Conservation (phyloP, 1,140 invertebrate genomes). For the Manduca sexta region DNA sequence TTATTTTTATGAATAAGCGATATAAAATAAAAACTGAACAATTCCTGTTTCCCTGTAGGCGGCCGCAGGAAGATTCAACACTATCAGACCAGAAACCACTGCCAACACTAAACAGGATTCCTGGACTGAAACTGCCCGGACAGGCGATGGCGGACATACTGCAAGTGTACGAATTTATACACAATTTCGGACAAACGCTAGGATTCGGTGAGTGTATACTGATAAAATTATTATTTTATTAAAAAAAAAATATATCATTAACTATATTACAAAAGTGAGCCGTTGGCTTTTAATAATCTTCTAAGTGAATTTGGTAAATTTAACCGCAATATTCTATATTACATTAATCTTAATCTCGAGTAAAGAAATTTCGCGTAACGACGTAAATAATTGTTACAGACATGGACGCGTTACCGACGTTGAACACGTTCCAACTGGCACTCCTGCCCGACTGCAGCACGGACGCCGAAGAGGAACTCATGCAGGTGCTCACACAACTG, state of each 20-base stretch:
- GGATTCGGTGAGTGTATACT: slow-evolving; percentile 83
- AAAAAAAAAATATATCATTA: too few relatives aligned
- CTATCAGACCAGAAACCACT: slow-evolving; percentile 82
- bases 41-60: slow-evolving; percentile 65
- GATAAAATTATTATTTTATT: too few relatives aligned
- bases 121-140: slow-evolving; percentile 86
- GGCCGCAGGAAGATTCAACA: slow-evolving; percentile 91
- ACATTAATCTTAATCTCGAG: too few relatives aligned
- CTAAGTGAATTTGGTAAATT: neutral
- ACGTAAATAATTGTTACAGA: slow-evolving; percentile 78
- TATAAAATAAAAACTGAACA: neutral
- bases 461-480: slow-evolving; percentile 89
- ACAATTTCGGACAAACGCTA: slow-evolving; percentile 95
- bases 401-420: slow-evolving; percentile 88
- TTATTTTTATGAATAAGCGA: neutral
- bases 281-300: neutral
- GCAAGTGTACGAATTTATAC: slow-evolving; percentile 96
- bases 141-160: slow-evolving; percentile 92
- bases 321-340: neutral
- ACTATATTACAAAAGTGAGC: neutral
- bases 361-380: too few relatives aligned
- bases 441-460: slow-evolving; percentile 83
- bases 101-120: slow-evolving; percentile 85
- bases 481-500: slow-evolving; percentile 91
- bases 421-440: slow-evolving; percentile 90